Base-by-base conservation (phyloP, 2,113 vertebrate species). In the Neolamprologus brichardi region DNA sequence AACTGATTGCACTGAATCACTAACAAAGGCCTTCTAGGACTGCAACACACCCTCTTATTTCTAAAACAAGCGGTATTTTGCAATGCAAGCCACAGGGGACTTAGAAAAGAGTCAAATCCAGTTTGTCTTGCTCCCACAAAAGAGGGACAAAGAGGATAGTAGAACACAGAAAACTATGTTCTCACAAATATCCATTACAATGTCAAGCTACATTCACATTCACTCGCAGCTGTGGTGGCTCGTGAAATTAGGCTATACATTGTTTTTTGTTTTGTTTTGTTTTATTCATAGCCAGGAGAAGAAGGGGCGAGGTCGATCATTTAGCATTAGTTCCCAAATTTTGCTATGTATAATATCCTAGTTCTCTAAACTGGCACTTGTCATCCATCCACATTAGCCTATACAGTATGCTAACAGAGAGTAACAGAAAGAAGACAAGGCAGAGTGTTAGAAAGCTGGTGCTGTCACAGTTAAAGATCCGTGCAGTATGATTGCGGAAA, bases 151-250 rank as follows among this genome's bases (percentile, higher is more conserved):
- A 89, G 58, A 72, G 79, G 20, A 64, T 79, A 84, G 79, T 77
- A 58, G 37, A 52, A 75, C 81, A 81, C 23, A 89, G 86, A 70
- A 84, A 81, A 86, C 41, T 80, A 79, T 75, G 84, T 77, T 25
- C 62, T 54, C 79, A 60, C 77, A 84, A 78, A 64, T 62, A 84
- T 62, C 83, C 67, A 84, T 81, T 60, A 87, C 53, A 39, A 91
- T 70, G 62, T 80, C 54, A 84, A 75, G 92, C 91, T 95, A 93
- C 90, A 95, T 93, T 95, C 94, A 93, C 60, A 91, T 91, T 89
- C 82, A 87, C 28, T 82, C 75, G 87, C 85, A 93, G 86, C 89
- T 92, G 81, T 8, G 34, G 52, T 56, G 67, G 53, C 72, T 86
- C 44, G 52, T 77, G 37, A 15, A 84, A 82, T 81, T 4, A 51